A percentile compares a stretch with the other conserved stretches of the same genome.
phyloP scores from a whole-genome alignment of 2,113 vertebrate species.

The Mus musculus region GRCm39 chr9:96021001-96021500 shows the following conservation, averaged over 20 bases:
- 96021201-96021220: not conserved
- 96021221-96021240: too few species aligned
- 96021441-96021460: not conserved
- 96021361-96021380: not conserved
- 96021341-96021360: too few species aligned
- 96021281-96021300: too few species aligned
- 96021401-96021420: not conserved
- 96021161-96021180: not conserved
- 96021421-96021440: not conserved
- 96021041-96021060: not conserved
- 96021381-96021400: not conserved
- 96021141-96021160: not conserved
- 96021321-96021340: not conserved
- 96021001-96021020: not conserved
- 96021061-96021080: not conserved
- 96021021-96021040: not conserved
- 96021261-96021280: not conserved
- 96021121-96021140: not conserved
- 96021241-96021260: not conserved
- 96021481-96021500: not conserved
- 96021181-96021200: accelerated
- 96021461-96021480: not conserved
- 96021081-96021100: not conserved
- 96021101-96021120: not conserved
- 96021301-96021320: not conserved